These are phyloP conservation scores for Hyppa rectilinea DNA, from an alignment of 2,888 invertebrate genomes.

Conservation along the genomic window DNA sequence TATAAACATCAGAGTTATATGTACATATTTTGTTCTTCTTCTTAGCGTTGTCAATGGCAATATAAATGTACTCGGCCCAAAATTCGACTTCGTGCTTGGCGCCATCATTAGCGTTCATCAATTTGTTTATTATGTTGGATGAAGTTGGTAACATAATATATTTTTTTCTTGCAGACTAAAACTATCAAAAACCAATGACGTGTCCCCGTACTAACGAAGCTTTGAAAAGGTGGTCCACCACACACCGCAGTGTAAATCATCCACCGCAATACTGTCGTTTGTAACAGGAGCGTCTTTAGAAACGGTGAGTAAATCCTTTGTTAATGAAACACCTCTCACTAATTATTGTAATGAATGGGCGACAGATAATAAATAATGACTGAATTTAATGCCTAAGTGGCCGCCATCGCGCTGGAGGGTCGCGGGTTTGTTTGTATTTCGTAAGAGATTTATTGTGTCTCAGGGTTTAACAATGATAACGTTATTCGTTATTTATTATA, in stretches of 20 bases:
- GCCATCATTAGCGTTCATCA: no score
- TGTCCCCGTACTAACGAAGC: not conserved
- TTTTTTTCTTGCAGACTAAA: conserved; percentile 27
- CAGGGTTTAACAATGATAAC: not conserved
- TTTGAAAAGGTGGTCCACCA: not conserved
- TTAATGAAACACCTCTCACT: conserved; percentile 28
- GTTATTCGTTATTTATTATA: not conserved
- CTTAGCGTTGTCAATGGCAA: no score
- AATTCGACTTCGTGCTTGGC: no score
- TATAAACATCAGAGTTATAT: not conserved
- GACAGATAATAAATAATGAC: conserved; percentile 11
- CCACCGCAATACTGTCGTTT: not conserved
- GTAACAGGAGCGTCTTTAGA: not conserved
- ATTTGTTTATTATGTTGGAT: not conserved
- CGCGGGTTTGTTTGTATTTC: not conserved
- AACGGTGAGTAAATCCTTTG: conserved; percentile 17
- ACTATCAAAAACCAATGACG: no score
- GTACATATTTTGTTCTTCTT: no score
- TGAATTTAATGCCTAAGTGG: not conserved
- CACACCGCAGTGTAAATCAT: conserved; percentile 14
- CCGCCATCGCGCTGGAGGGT: not conserved
- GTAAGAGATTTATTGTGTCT: not conserved
- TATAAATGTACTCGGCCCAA: no score
- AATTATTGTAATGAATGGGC: conserved; percentile 33
- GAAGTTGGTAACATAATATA: not conserved